A percentile compares a stretch with the other conserved stretches of the same genome.
Evolutionary conservation across 2,888 invertebrate species (phyloP).

Genomic region (Latrodectus hesperus): DNA sequence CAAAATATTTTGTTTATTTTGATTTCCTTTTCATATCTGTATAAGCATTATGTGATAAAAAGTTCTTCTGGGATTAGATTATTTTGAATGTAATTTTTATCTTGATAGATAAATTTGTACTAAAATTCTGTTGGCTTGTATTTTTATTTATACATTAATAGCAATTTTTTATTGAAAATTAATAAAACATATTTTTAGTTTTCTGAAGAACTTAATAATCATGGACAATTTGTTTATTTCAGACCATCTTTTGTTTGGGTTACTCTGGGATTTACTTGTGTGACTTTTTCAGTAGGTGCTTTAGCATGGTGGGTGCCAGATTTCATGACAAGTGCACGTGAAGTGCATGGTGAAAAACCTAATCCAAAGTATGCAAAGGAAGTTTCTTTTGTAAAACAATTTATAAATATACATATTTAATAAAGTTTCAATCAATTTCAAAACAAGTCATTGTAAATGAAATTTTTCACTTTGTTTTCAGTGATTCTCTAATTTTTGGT

Average conservation of each 20-base stretch:
- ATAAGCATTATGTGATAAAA: no score
- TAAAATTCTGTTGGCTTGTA: no score
- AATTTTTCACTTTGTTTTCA: slow-evolving; percentile 75
- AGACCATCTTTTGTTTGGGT: slow-evolving; percentile 85
- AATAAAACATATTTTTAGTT: neutral
- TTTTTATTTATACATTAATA: neutral
- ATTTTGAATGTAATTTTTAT: no score
- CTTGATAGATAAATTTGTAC: no score
- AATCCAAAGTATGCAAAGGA: slow-evolving; percentile 36
- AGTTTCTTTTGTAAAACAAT: neutral
- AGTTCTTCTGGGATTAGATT: no score
- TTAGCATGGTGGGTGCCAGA: slow-evolving; percentile 97
- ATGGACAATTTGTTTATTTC: neutral
- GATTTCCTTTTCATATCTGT: no score
- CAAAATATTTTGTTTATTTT: no score
- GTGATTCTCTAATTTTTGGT: slow-evolving; percentile 93
- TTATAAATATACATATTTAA: neutral
- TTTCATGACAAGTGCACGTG: slow-evolving; percentile 84
- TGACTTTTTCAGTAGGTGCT: slow-evolving; percentile 97
- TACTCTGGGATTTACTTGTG: slow-evolving; percentile 95
- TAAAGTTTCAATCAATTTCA: no score
- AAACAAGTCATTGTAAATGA: neutral
- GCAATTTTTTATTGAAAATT: neutral
- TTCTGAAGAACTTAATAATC: no score
- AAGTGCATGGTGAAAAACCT: slow-evolving; percentile 52